Evolutionary conservation across 2,113 vertebrate species (phyloP).

Genomic region (Perccottus glenii): DNA sequence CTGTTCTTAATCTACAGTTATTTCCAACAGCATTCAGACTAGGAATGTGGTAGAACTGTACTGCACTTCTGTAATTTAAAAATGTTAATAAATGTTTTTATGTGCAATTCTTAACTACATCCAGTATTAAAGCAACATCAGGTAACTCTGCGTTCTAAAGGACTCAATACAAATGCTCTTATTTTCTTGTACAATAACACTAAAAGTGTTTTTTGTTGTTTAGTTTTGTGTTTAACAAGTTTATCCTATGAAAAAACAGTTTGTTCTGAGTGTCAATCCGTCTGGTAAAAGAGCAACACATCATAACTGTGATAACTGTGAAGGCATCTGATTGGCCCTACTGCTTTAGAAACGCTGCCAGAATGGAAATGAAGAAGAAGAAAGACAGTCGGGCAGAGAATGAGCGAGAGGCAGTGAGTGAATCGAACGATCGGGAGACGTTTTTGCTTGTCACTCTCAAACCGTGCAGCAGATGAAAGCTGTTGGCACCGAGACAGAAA

Average conservation of each 20-base stretch:
- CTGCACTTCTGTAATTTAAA: no score
- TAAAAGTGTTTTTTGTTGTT: not conserved
- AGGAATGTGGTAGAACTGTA: no score
- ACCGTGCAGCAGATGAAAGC: slow-evolving; percentile 62
- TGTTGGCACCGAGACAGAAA: slow-evolving; percentile 59
- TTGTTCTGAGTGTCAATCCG: slow-evolving; percentile 28
- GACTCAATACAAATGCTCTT: no score
- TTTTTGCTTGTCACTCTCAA: slow-evolving; percentile 59
- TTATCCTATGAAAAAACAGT: slow-evolving; percentile 3
- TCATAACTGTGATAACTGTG: slow-evolving; percentile 43
- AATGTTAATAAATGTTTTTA: no score
- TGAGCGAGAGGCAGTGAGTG: not conserved
- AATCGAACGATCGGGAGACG: slow-evolving; percentile 23
- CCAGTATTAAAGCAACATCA: no score
- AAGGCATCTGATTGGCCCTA: slow-evolving; percentile 42
- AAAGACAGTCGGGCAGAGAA: slow-evolving; percentile 19
- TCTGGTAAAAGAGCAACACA: slow-evolving; percentile 35
- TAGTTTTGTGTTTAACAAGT: not conserved
- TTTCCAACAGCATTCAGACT: no score
- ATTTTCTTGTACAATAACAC: not conserved
- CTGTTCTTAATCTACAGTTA: no score
- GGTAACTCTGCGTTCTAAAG: no score
- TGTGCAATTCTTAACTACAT: no score
- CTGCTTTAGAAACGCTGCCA: slow-evolving; percentile 37
- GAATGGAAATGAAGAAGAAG: slow-evolving; percentile 31